Conservation (phyloP, 2,888 invertebrate genomes). For the Xiphydria camelus region DNA sequence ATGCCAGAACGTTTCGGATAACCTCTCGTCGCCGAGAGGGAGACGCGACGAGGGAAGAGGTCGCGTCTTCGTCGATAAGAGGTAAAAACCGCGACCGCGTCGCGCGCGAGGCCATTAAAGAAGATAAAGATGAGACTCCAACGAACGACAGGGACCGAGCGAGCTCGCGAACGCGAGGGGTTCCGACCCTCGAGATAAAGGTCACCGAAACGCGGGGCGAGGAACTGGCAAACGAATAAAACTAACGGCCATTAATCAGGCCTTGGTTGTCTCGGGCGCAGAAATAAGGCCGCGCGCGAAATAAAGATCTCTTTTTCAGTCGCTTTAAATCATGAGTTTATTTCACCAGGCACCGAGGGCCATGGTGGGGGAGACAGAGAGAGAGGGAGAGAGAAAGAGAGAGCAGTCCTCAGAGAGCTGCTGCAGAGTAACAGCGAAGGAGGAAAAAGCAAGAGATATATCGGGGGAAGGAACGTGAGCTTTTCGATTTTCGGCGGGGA, state of each 20-base stretch:
- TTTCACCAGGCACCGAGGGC: conserved; percentile 30
- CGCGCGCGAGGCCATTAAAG: no score
- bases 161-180: no score
- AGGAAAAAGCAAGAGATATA: not conserved
- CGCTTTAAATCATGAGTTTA: conserved; percentile 52
- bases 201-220: conserved; percentile 31
- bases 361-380: not conserved
- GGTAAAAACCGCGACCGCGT: no score
- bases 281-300: conserved; percentile 41
- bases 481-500: no score
- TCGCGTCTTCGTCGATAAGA: not conserved
- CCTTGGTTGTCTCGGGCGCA: conserved; percentile 38
- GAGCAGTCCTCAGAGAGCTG: no score
- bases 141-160: no score
- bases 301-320: conserved; percentile 47
- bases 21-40: conserved; percentile 4
- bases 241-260: conserved; percentile 53
- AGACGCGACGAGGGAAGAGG: not conserved
- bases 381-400: conserved; percentile 1
- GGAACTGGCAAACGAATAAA: conserved; percentile 40
- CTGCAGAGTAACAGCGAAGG: not conserved
- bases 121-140: not conserved
- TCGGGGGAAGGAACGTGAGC: not conserved
- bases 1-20: conserved; percentile 12
- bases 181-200: conserved; percentile 39